Base-by-base conservation (phyloP, 2,797 vertebrate genomes). In the Knipowitschia caucasica region DNA sequence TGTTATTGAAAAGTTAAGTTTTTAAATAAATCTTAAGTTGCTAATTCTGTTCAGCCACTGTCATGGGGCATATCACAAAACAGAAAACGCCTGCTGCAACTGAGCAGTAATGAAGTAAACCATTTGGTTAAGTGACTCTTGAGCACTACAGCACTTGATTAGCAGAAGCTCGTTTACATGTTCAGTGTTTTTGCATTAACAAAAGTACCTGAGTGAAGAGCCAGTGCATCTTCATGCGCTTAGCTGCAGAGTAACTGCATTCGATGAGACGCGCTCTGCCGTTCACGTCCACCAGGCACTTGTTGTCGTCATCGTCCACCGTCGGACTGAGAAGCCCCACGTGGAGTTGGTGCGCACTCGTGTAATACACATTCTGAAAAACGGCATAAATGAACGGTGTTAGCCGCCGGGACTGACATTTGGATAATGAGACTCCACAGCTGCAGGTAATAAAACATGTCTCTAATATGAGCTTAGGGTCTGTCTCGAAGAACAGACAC, bases 161-260 rank as follows among this genome's bases (percentile, higher is more conserved):
- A 59, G 57, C 50, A 58, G 50, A 45, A 23, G 23, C 57, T 26
- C 21, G 20, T 39, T 17, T 53, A 14, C 20, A 33, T 56, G 18
- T 3, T 54, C 15, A 27, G 1, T n/a, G n/a, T 50, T 23, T 14
- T 35, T 17, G 11, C 34, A 38, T 12, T 52, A 25, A 27, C 8
- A 18, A n/a, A 25, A 29, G 26, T 25, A 97, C 96, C 96, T 98
- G 95, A 91, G 92, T 93, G 86, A 98, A 97, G 65, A 94, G 89
- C 96, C 96, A 99, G 86, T 95, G 91, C 50, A 97, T 91, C 86
- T 98, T 98, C 96, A 99, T 97, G 77, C 94, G 93, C 83, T 98
- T 98, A 80, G 93, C 91, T 74, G 93, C 81, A 68, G 96, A 95
- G 0, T 98, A 98, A 86, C 92, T 94, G 88, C 96, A 99, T 83